These are phyloP conservation scores for Dryadula phaetusa DNA, from an alignment of 2,888 invertebrate species.

Conservation along the genomic window DNA sequence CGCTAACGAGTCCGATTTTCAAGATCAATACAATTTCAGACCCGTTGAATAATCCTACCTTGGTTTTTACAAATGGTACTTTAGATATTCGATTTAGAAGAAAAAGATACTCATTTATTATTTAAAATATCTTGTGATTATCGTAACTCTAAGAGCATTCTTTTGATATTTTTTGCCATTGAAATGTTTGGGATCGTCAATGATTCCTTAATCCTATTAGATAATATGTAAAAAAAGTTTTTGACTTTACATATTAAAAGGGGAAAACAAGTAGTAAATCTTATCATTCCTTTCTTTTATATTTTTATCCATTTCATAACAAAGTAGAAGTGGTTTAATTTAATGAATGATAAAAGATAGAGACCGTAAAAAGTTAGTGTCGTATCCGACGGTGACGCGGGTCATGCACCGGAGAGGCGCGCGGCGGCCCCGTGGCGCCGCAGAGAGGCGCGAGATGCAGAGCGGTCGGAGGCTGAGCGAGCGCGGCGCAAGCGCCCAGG, in stretches of 20 bases:
- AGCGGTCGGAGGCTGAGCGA: slow-evolving; percentile 67
- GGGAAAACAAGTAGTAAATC: neutral
- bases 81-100: slow-evolving; percentile 18
- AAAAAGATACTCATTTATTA: neutral
- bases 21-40: slow-evolving; percentile 74
- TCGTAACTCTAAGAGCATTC: neutral
- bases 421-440: slow-evolving; percentile 43
- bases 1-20: slow-evolving; percentile 67
- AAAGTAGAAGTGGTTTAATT: slow-evolving; percentile 27
- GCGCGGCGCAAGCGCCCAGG: slow-evolving; percentile 82
- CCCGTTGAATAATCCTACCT: slow-evolving; percentile 58
- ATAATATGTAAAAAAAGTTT: neutral
- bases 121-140: slow-evolving; percentile 6
- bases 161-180: neutral
- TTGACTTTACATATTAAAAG: neutral
- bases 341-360: slow-evolving; percentile 34
- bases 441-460: slow-evolving; percentile 54
- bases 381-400: slow-evolving; percentile 34
- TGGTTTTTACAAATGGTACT: slow-evolving; percentile 40
- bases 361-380: slow-evolving; percentile 43
- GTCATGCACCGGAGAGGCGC: slow-evolving; percentile 45
- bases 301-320: slow-evolving; percentile 15
- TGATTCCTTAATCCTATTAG: neutral
- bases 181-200: neutral
- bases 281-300: neutral